phyloP scores from a whole-genome alignment of 1,140 invertebrate genomes.

The Patella vulgata region DNA sequence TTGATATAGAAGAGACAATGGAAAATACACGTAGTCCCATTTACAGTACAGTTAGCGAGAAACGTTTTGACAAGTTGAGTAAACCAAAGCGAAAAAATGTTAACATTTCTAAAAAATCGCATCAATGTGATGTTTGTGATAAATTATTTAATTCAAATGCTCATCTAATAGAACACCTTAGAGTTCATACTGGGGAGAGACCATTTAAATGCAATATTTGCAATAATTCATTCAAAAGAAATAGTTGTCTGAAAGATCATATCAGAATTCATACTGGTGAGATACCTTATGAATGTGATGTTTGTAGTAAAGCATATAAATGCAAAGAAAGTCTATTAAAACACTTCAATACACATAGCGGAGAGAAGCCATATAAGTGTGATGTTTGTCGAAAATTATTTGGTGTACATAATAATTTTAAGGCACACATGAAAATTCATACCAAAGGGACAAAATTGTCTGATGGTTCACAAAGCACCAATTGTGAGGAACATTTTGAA shows the following conservation, averaged over 20 bases:
- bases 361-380: constrained; percentile 77
- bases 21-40: constrained; percentile 3
- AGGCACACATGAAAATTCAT: constrained; percentile 75
- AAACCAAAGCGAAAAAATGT: background rate
- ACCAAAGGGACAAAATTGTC: too few relatives aligned
- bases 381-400: constrained; percentile 41
- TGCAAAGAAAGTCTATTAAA: constrained; percentile 93
- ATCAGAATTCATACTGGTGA: constrained; percentile 23
- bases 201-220: constrained; percentile 17
- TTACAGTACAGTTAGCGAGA: constrained; percentile 2
- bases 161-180: constrained; percentile 5
- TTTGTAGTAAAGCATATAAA: constrained; percentile 78
- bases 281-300: constrained; percentile 18
- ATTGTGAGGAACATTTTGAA: too few relatives aligned
- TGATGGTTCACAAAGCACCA: too few relatives aligned
- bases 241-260: constrained; percentile 15
- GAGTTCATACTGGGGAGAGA: constrained; percentile 14
- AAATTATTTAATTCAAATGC: constrained; percentile 1
- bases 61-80: background rate
- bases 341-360: constrained; percentile 85
- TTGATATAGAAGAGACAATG: constrained; percentile 9
- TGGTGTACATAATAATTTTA: constrained; percentile 26
- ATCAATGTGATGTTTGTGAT: constrained; percentile 10
- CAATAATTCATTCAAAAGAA: constrained; percentile 13
- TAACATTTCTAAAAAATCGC: background rate